Evolutionary conservation across 2,888 invertebrate species (phyloP).

Genomic region (Graphium colonna): DNA sequence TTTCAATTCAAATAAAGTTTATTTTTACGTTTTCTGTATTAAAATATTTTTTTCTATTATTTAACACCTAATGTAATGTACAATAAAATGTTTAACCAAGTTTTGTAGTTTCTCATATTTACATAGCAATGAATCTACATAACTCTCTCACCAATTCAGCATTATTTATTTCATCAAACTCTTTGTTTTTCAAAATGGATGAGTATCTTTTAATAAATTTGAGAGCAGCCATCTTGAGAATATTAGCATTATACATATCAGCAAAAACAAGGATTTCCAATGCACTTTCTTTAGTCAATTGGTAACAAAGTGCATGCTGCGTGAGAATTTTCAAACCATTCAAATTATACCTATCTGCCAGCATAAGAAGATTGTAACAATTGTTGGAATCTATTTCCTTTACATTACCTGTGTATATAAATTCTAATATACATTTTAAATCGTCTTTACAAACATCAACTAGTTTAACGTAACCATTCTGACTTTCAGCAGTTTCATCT

Average conservation of each 20-base stretch:
- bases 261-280: slow-evolving; percentile 55
- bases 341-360: slow-evolving; percentile 62
- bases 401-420: slow-evolving; percentile 62
- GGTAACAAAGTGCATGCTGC: slow-evolving; percentile 49
- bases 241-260: slow-evolving; percentile 57
- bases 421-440: slow-evolving; percentile 53
- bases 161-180: slow-evolving; percentile 57
- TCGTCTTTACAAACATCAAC: slow-evolving; percentile 59
- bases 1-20: slow-evolving; percentile 71
- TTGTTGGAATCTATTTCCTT: slow-evolving; percentile 50
- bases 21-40: slow-evolving; percentile 73
- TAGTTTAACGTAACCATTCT: slow-evolving; percentile 57
- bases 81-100: slow-evolving; percentile 11
- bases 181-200: slow-evolving; percentile 40
- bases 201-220: slow-evolving; percentile 60
- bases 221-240: slow-evolving; percentile 49
- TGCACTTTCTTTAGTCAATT: slow-evolving; percentile 53
- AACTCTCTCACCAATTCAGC: slow-evolving; percentile 51
- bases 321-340: slow-evolving; percentile 52
- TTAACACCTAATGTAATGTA: slow-evolving; percentile 16
- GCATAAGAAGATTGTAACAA: slow-evolving; percentile 52
- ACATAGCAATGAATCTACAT: slow-evolving; percentile 47
- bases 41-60: slow-evolving; percentile 30
- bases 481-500: slow-evolving; percentile 65
- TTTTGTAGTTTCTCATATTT: slow-evolving; percentile 14